These are phyloP conservation scores for Varecia variegata DNA, from an alignment of 2,797 vertebrate species.

Conservation along the genomic window DNA sequence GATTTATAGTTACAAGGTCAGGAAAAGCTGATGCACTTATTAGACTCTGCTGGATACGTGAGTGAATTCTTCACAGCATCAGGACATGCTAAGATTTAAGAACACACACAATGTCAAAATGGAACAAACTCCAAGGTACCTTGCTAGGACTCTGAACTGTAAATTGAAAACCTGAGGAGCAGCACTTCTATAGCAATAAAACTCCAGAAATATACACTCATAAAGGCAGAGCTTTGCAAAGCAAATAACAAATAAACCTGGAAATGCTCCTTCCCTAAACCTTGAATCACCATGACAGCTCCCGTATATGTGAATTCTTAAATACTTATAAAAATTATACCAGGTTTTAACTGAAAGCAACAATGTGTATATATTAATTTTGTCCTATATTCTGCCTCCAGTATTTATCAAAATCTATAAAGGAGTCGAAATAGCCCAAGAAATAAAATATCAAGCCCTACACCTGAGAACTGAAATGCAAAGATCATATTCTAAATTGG, in stretches of 20 bases:
- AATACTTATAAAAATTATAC: constrained; percentile 66
- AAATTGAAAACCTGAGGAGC: constrained; percentile 54
- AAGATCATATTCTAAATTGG: neutral
- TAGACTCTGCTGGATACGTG: constrained; percentile 56
- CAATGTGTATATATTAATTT: constrained; percentile 41
- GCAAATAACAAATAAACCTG: constrained; percentile 80
- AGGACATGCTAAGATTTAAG: constrained; percentile 74
- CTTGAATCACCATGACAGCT: constrained; percentile 76
- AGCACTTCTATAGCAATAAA: constrained; percentile 75
- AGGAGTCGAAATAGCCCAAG: neutral
- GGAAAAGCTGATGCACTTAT: constrained; percentile 57
- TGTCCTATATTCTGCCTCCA: neutral
- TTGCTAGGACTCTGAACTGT: constrained; percentile 64
- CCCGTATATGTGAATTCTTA: constrained; percentile 40
- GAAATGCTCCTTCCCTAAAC: constrained; percentile 69
- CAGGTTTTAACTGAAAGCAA: constrained; percentile 54
- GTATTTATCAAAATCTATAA: neutral
- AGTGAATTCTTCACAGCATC: constrained; percentile 71
- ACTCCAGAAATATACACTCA: constrained; percentile 76
- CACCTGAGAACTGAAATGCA: constrained; percentile 53
- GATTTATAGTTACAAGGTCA: constrained; percentile 68
- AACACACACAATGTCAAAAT: constrained; percentile 55
- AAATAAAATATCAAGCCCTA: neutral
- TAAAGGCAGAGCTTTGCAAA: constrained; percentile 78
- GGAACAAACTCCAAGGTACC: constrained; percentile 68